Evolutionary conservation across 1,140 invertebrate species (phyloP).

Genomic region (Geopemphigus sp.): DNA sequence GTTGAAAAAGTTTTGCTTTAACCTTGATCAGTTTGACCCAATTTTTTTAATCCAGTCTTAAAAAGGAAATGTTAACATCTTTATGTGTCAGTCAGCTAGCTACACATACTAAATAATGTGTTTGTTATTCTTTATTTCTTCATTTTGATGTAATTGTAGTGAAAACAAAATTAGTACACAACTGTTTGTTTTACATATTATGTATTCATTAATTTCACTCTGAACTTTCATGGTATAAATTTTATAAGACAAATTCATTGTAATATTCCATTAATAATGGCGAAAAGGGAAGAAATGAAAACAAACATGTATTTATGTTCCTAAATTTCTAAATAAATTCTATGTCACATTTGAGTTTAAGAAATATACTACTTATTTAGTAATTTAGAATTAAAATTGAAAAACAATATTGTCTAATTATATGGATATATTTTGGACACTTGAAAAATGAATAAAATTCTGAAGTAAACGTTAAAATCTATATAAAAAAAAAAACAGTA

Average conservation of each 20-base stretch:
- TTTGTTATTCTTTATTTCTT: slow-evolving; percentile 21
- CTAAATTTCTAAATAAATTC: too few species aligned
- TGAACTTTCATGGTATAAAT: not conserved
- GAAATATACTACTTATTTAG: too few species aligned
- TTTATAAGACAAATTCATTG: not conserved
- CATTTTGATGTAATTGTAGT: slow-evolving; percentile 11
- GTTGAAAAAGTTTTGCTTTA: slow-evolving; percentile 31
- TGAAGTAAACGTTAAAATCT: too few species aligned
- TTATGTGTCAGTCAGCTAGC: slow-evolving; percentile 3
- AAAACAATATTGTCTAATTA: too few species aligned
- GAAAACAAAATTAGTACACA: not conserved
- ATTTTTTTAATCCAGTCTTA: slow-evolving; percentile 10
- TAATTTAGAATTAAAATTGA: too few species aligned
- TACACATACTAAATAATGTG: not conserved
- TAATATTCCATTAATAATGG: not conserved
- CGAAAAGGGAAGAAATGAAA: too few species aligned
- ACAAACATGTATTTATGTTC: too few species aligned
- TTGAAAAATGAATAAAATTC: too few species aligned
- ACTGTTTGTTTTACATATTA: too few species aligned
- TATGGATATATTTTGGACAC: too few species aligned
- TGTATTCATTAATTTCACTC: slow-evolving; percentile 1
- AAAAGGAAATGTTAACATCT: slow-evolving; percentile 46
- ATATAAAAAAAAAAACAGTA: too few species aligned
- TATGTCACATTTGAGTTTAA: too few species aligned
- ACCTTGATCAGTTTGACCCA: slow-evolving; percentile 45